Percentiles rank a stretch among this genome's conserved stretches.
Conservation (phyloP, 2,797 vertebrate genomes). For the Dendrocincla tyrannina region DNA sequence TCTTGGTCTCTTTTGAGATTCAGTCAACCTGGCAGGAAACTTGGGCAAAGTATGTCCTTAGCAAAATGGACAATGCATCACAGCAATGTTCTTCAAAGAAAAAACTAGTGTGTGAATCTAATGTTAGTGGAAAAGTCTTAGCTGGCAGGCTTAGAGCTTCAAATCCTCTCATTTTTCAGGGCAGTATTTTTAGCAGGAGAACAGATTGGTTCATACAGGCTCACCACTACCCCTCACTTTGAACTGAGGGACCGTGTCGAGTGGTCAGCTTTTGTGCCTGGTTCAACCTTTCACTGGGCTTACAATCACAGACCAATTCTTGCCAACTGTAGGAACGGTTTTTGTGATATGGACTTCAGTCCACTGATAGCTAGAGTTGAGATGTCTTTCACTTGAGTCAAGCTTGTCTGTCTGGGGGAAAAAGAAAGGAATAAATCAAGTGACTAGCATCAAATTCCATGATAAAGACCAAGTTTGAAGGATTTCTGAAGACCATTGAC, state of each 20-base stretch:
- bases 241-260: neutral
- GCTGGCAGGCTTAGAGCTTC: neutral
- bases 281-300: neutral
- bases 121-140: neutral
- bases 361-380: neutral
- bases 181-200: neutral
- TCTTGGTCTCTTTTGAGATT: neutral
- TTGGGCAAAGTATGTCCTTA: neutral
- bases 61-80: neutral
- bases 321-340: rapidly evolving
- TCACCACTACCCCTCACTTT: neutral
- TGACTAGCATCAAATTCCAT: neutral
- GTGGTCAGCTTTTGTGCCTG: neutral
- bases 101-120: neutral
- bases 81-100: neutral
- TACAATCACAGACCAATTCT: neutral
- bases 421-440: neutral
- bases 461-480: neutral
- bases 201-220: neutral
- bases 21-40: neutral
- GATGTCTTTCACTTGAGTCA: neutral
- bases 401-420: neutral
- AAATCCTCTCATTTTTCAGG: neutral
- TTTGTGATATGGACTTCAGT: neutral
- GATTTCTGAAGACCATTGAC: neutral